Percentiles rank a stretch among this genome's conserved stretches.
These are phyloP conservation scores for Leiothrix lutea DNA, from an alignment of 2,113 vertebrate genomes.

Conservation along the genomic window DNA sequence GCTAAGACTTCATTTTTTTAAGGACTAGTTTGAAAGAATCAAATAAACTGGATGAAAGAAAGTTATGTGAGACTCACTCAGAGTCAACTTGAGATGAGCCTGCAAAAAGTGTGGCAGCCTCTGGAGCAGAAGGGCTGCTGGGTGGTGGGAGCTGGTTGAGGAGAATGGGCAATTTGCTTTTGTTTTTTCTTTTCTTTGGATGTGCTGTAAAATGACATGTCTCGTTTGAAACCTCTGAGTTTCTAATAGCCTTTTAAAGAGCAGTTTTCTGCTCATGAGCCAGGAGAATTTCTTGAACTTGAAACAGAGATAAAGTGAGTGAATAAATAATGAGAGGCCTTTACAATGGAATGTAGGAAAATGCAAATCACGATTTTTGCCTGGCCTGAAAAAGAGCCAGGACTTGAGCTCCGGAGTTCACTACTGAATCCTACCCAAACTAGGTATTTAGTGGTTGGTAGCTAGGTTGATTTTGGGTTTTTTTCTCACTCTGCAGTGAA, in stretches of 20 bases:
- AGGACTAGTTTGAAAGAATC: not conserved
- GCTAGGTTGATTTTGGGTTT: fast-evolving
- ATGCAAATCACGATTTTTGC: not conserved
- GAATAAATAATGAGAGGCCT: not conserved
- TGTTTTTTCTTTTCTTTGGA: not conserved
- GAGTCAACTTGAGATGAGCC: not conserved
- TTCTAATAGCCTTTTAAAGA: not conserved
- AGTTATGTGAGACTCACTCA: not conserved
- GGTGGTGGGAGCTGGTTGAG: not conserved
- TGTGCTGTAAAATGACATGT: not conserved
- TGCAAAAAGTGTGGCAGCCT: not conserved
- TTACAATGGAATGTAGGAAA: not conserved
- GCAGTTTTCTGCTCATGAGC: not conserved
- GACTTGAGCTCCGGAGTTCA: not conserved
- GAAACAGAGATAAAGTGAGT: not conserved
- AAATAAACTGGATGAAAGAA: not conserved
- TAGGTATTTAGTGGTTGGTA: not conserved
- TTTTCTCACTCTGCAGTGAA: not conserved
- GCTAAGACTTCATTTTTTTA: not conserved
- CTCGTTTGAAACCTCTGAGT: not conserved
- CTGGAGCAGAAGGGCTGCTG: not conserved
- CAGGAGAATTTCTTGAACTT: not conserved
- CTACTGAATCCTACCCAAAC: not conserved
- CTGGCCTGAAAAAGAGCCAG: not conserved
- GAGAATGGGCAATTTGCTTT: not conserved